phyloP scores from a whole-genome alignment of 1,140 invertebrate species.

The Anastrepha ludens region DNA sequence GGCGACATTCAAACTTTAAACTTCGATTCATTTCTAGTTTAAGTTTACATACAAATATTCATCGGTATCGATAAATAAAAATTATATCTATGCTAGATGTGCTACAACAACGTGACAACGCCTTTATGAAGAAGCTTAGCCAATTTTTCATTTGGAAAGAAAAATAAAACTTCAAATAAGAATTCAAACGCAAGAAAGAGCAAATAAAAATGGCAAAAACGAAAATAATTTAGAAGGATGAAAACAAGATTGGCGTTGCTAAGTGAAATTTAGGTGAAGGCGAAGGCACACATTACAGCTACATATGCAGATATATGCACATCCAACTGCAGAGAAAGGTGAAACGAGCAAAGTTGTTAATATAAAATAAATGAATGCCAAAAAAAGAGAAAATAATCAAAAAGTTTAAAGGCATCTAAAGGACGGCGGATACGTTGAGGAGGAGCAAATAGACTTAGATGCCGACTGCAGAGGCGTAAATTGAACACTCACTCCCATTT shows the following conservation, averaged over 20 bases:
- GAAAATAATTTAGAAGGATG: constrained; percentile 6
- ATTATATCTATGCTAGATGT: too few relatives aligned
- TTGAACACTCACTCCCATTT: background rate
- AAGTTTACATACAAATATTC: too few relatives aligned
- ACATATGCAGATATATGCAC: background rate
- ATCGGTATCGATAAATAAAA: too few relatives aligned
- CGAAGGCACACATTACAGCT: background rate
- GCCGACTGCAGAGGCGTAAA: background rate
- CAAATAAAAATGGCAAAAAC: background rate
- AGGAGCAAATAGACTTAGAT: background rate
- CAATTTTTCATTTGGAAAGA: background rate
- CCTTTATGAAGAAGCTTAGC: background rate
- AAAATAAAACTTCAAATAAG: background rate
- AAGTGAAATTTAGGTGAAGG: constrained; percentile 41
- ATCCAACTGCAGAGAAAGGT: background rate
- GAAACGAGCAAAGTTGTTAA: background rate
- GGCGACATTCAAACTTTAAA: too few relatives aligned
- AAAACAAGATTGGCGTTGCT: constrained; percentile 27
- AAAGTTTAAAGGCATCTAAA: constrained; percentile 32
- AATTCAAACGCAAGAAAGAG: background rate
- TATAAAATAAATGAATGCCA: constrained; percentile 1
- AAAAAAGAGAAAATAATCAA: background rate
- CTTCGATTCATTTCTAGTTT: too few relatives aligned
- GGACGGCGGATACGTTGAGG: background rate
- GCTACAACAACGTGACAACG: background rate